A percentile compares a stretch with the other conserved stretches of the same genome.
Evolutionary conservation across 2,797 vertebrate species (phyloP).

Genomic region (Anniella stebbinsi): DNA sequence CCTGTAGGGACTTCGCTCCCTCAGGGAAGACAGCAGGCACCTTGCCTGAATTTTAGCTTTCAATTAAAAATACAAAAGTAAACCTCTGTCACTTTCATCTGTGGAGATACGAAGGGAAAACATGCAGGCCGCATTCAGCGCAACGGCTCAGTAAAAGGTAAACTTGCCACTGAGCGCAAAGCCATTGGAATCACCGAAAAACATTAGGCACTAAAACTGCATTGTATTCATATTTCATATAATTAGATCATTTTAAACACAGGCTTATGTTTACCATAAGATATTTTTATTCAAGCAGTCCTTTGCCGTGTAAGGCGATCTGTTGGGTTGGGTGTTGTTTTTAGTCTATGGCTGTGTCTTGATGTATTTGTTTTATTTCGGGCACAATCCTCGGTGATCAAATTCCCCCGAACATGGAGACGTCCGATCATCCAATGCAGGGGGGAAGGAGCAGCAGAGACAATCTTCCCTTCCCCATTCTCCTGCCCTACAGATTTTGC

Average conservation of each 20-base stretch:
- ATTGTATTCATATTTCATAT: neutral
- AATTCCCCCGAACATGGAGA: too few species aligned
- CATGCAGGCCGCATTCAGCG: neutral
- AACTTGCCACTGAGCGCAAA: neutral
- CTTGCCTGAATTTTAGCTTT: neutral
- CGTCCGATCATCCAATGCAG: too few species aligned
- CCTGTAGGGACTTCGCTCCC: neutral
- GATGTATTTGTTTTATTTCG: too few species aligned
- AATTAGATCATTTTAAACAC: neutral
- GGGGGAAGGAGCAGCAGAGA: too few species aligned
- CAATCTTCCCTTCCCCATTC: too few species aligned
- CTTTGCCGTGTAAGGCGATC: too few species aligned
- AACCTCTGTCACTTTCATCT: neutral
- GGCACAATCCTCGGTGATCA: too few species aligned
- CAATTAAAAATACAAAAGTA: neutral
- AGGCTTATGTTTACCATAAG: neutral
- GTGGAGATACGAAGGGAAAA: neutral
- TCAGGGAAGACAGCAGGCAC: neutral
- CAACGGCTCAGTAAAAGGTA: neutral
- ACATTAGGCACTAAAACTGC: neutral
- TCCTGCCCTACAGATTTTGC: too few species aligned
- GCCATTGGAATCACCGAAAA: neutral
- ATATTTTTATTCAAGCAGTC: too few species aligned
- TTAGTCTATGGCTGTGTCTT: too few species aligned
- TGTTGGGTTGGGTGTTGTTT: too few species aligned